Base-by-base conservation (phyloP, 2,113 vertebrate genomes). In the Kobus ellipsiprymnus region DNA sequence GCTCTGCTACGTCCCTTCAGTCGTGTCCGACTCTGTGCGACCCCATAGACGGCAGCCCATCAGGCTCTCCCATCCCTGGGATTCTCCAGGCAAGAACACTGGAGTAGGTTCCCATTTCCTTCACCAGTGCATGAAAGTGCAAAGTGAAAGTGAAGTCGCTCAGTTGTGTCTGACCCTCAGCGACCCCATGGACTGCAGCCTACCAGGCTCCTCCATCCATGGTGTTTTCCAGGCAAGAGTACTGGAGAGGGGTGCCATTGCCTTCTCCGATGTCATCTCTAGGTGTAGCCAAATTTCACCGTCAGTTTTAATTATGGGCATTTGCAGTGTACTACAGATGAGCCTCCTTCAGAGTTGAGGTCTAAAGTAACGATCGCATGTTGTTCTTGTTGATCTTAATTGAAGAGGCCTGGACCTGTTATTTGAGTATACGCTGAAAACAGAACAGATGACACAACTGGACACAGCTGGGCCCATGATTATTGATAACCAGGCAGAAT, bases 401-500 rank as follows among this genome's bases (percentile, higher is more conserved):
- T 19, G 25, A 74, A 78, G 81, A 92, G 84, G 36, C 54, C 16
- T 16, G 33, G 29, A 74, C 29, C 50, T 90, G 27, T 86, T 44
- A 23, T 10, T 88, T 85, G 52, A 46, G 3, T 59, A 0, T 46
- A 10, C n/a, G 15, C 21, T 36, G 36, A 90, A 94, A 81, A 82
- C 7, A 12, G 64, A 91, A 52, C 50, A 44, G 30, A 46, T 3
- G 52, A 29, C n/a, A 71, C 91, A 92, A 57, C 15, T 6, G 67
- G 9, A 29, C 29, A 33, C 29, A 3, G 0, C 10, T 16, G 25
- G 36, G 21, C 27, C 27, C 21, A 0, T 92, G 64, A 25, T 64
- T 30, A 23, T 50, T 23, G 17, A 8, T 64, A n/a, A 36, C 1
- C 7, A 67, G 57, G 74, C 23, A 57, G 59, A 82, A 21, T 81